phyloP scores from a whole-genome alignment of 2,113 vertebrate genomes.

The Pygoscelis antarcticus region DNA sequence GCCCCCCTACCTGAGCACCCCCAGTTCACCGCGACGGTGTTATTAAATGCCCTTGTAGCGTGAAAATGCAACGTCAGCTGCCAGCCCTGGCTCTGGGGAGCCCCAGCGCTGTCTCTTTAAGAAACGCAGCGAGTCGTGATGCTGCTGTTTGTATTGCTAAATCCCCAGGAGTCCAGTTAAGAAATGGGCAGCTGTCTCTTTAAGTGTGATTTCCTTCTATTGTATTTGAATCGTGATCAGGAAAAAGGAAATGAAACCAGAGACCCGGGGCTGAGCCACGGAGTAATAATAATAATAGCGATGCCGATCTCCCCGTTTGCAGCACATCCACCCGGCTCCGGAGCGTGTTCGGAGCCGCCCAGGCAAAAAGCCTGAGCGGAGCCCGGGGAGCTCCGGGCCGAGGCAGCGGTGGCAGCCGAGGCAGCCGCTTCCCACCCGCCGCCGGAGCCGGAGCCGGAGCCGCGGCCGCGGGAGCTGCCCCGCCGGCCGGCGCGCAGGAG shows the following conservation, averaged over 20 bases:
- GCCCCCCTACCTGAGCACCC: neutral
- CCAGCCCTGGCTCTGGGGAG: neutral
- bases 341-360: neutral
- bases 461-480: neutral
- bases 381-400: neutral
- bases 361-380: neutral
- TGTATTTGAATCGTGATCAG: constrained; percentile 97
- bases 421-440: neutral
- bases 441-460: neutral
- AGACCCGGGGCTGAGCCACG: constrained; percentile 79
- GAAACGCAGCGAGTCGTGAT: constrained; percentile 52
- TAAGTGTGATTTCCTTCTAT: constrained; percentile 98
- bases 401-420: constrained; percentile 3
- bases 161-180: constrained; percentile 71
- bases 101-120: constrained; percentile 70
- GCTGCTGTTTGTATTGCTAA: constrained; percentile 62
- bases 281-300: constrained; percentile 1
- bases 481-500: neutral
- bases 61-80: neutral
- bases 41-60: neutral
- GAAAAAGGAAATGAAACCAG: constrained; percentile 97
- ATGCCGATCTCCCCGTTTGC: neutral
- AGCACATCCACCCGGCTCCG: neutral
- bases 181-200: constrained; percentile 85
- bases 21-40: neutral